Base-by-base conservation (phyloP, 1,140 invertebrate genomes). In the Zaprionus taronus region DNA sequence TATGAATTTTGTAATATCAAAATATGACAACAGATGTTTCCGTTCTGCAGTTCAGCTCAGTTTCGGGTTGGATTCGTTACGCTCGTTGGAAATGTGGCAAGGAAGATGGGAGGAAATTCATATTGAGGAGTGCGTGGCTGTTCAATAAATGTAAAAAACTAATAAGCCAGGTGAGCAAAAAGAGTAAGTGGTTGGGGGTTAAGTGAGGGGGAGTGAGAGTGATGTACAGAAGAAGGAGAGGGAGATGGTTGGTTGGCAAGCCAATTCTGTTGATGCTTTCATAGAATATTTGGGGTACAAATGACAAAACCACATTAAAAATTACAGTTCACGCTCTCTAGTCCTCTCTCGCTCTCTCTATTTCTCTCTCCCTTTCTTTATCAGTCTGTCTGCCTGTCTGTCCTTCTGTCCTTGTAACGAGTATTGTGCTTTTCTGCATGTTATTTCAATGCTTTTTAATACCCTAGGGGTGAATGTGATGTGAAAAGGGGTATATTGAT, bases 261-360 rank as follows among this genome's bases (percentile, higher is more conserved):
- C 65, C 65, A 67, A 67, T 58, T 58, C 41, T 38, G 67, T 49
- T 73, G 80, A 80, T 71, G 67, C 49, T 72, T 68, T 61, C 63
- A 66, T 73, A 70, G 36, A 44, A 68, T 61, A 72, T 81, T 68
- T 47, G 55, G 49, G 38, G 38, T 24, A 34, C 56, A 90, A 89
- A 84, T 84, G 84, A 87, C 84, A 87, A 89, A 87, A 87, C 67
- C 77, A 75, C 79, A 89, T 90, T 90, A 81, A 79, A 75, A 84
- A 84, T 79, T 81, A 74, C 79, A 74, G 58, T 72, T 71, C 69
- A 57, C 44, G 12, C 20, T 24, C 20, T 51, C 9, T 51, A 2
- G 14, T 4, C 3, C 47, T 12, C 11, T 51, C 20, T n/a, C n/a
- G n/a, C n/a, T 22, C 2, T 22, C 20, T 11, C 47, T 20, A 2